Evolutionary conservation across 2,888 invertebrate species (phyloP).

Genomic region (Drosophila anomalata): DNA sequence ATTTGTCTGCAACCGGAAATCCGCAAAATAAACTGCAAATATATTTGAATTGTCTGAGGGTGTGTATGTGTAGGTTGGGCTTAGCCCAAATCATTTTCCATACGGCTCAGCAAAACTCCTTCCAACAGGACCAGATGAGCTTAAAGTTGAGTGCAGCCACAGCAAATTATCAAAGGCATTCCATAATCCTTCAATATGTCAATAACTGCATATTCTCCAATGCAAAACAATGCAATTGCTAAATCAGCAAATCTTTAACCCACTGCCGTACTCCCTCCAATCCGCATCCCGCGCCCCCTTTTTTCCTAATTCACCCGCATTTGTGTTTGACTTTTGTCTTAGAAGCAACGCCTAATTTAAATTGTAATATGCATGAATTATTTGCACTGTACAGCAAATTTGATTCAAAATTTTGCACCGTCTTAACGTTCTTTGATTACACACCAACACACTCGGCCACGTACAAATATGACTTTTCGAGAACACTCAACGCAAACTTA

Average conservation of each 20-base stretch:
- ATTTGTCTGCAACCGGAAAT: slow-evolving; percentile 76
- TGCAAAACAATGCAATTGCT: slow-evolving; percentile 37
- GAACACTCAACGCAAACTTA: slow-evolving; percentile 17
- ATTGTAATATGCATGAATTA: slow-evolving; percentile 55
- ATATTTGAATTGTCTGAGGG: slow-evolving; percentile 60
- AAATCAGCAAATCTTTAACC: slow-evolving; percentile 43
- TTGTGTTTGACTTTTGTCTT: slow-evolving; percentile 63
- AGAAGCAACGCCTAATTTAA: slow-evolving; percentile 65
- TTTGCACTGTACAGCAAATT: slow-evolving; percentile 57
- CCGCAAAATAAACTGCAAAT: slow-evolving; percentile 72
- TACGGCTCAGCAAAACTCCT: slow-evolving; percentile 30
- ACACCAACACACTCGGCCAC: slow-evolving; percentile 8
- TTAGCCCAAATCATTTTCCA: slow-evolving; percentile 38
- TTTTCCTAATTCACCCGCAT: slow-evolving; percentile 24
- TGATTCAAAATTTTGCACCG: slow-evolving; percentile 44
- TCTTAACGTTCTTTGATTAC: slow-evolving; percentile 8
- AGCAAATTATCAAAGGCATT: slow-evolving; percentile 63
- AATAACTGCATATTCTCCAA: slow-evolving; percentile 50
- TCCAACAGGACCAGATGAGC: slow-evolving; percentile 38
- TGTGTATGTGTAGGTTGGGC: slow-evolving; percentile 9
- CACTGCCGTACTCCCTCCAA: slow-evolving; percentile 3
- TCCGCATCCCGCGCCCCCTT: background rate
- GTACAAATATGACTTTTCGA: slow-evolving; percentile 37
- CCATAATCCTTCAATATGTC: slow-evolving; percentile 76
- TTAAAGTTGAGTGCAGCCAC: slow-evolving; percentile 58